Conservation (phyloP, 2,797 vertebrate species). For the Rachycentron canadum region DNA sequence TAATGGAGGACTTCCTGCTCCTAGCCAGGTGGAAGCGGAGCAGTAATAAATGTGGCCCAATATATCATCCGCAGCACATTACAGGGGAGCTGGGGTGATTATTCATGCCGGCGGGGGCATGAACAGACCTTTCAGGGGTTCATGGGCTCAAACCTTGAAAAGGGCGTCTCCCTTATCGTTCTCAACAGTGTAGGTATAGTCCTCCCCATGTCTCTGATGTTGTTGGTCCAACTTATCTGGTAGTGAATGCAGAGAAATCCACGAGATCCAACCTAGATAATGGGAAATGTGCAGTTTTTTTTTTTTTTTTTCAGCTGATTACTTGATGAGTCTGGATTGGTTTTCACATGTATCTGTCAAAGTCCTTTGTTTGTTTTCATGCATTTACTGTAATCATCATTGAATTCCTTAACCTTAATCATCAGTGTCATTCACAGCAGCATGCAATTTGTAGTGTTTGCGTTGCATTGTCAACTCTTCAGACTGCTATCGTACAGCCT, state of each 20-base stretch:
- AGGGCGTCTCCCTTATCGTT: conserved; percentile 81
- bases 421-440: conserved; percentile 59
- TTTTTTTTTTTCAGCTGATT: conserved; percentile 45
- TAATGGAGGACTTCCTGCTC: conserved; percentile 83
- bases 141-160: conserved; percentile 84
- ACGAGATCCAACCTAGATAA: conserved; percentile 20
- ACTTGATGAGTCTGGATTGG: conserved; percentile 59
- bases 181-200: conserved; percentile 67
- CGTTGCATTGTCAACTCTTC: conserved; percentile 54
- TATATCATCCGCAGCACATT: conserved; percentile 86
- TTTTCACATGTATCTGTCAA: conserved; percentile 52
- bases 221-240: conserved; percentile 36
- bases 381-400: conserved; percentile 59
- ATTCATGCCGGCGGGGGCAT: conserved; percentile 84
- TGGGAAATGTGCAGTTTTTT: conserved; percentile 14
- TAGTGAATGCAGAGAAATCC: conserved; percentile 33
- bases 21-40: conserved; percentile 83
- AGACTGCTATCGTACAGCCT: conserved; percentile 37
- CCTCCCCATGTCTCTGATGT: conserved; percentile 40
- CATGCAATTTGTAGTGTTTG: conserved; percentile 61
- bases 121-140: conserved; percentile 85
- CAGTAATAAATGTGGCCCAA: conserved; percentile 86
- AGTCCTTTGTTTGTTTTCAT: conserved; percentile 67
- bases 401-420: conserved; percentile 75
- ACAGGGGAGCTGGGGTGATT: conserved; percentile 83